These are phyloP conservation scores for Acronicta aceris DNA, from an alignment of 2,888 invertebrate species.

Conservation along the genomic window DNA sequence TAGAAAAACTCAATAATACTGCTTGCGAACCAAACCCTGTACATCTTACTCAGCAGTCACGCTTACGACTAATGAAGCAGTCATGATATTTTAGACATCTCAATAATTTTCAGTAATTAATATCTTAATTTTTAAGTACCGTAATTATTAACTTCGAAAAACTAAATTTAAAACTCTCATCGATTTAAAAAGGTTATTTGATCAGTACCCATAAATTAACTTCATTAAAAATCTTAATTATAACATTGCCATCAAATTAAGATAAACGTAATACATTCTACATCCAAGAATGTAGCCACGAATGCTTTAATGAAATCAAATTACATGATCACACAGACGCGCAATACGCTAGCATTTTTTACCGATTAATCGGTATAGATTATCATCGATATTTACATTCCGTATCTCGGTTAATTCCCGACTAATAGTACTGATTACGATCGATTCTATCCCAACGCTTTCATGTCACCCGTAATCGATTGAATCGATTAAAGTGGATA, in stretches of 20 bases:
- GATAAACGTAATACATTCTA: constrained; percentile 11
- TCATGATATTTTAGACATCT: too few species aligned
- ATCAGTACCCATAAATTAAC: background rate
- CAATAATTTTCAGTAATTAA: too few species aligned
- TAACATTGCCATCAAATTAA: constrained; percentile 12
- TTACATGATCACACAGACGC: constrained; percentile 21
- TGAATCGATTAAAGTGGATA: constrained; percentile 47
- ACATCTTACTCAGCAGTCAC: too few species aligned
- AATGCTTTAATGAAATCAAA: constrained; percentile 29
- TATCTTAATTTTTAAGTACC: too few species aligned
- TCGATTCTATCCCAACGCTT: constrained; percentile 50
- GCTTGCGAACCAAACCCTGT: too few species aligned
- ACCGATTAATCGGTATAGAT: constrained; percentile 46
- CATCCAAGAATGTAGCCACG: constrained; percentile 4
- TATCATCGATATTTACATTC: constrained; percentile 56
- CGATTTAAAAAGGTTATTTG: background rate
- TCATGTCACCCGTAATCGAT: constrained; percentile 51
- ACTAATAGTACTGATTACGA: constrained; percentile 54
- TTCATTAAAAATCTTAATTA: constrained; percentile 6
- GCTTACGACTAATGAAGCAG: too few species aligned
- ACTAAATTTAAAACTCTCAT: background rate
- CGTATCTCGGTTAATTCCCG: constrained; percentile 41
- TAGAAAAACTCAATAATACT: too few species aligned
- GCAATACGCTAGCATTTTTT: constrained; percentile 27
- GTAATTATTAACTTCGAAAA: background rate